Base-by-base conservation (phyloP, 2,113 vertebrate genomes). In the Triplophysa siluroides region DNA sequence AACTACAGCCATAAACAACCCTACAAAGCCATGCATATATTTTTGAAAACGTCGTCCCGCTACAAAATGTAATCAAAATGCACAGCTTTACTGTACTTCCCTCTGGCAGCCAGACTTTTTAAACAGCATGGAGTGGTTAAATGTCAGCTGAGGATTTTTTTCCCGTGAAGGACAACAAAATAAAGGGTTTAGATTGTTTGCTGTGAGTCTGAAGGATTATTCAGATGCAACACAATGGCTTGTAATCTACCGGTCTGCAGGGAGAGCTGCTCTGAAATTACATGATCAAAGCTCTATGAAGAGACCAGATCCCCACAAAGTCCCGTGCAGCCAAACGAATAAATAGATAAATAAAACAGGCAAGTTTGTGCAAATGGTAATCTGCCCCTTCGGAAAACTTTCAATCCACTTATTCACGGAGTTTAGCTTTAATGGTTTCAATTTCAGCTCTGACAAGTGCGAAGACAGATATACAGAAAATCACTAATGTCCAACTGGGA, bases 241-340 rank as follows among this genome's bases (percentile, higher is more conserved):
- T 92, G 91, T 94, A 93, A 94, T 93, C 92, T 92, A 88, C 76
- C 83, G 73, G 88, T 87, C 92, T 75, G 70, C 73, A 76, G 92
- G 91, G 92, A 93, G 81, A n/a, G 67, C 81, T 86, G 89, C 82
- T 90, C 88, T 85, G 86, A 77, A 82, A 83, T 85, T 81, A 79
- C 83, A 85, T 84, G 70, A 14, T 84, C 81, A 89, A 86, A 91
- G 87, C 86, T 84, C 79, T 81, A 78, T 76, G 68, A 88, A 90
- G 81, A 79, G 87, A 80, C 80, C 86, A 82, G 85, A 79, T 90
- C 76, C 79, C 86, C 76, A 81, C 85, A 87, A 89, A 92, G 82
- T 84, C 83, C 65, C 52, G 81, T 88, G 82, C 86, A 81, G 87
- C 63, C 61, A 83, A 87, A 87, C 83, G 13, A 75, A 54, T 54